phyloP scores from a whole-genome alignment of 2,888 invertebrate species.

The Platycnemis pennipes region DNA sequence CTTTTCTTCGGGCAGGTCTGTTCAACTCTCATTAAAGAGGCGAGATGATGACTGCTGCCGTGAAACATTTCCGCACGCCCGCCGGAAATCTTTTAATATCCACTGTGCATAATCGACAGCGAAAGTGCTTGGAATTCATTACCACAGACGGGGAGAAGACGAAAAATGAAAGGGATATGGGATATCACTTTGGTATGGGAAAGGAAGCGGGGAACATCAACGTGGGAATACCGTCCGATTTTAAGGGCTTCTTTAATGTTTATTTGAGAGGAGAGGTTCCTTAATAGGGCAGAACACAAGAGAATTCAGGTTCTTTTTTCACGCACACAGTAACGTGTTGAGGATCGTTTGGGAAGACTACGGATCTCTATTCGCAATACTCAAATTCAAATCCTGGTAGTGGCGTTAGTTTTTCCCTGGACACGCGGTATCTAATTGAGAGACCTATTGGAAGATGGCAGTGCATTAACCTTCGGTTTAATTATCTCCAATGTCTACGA shows the following conservation, averaged over 20 bases:
- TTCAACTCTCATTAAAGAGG: not conserved
- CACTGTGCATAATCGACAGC: not conserved
- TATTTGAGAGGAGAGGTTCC: not conserved
- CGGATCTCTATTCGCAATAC: no score
- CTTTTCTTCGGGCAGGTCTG: not conserved
- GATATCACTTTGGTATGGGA: not conserved
- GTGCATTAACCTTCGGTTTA: no score
- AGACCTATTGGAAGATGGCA: no score
- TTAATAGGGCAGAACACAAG: not conserved
- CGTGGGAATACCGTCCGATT: not conserved
- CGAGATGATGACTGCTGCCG: not conserved
- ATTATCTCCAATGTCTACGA: no score
- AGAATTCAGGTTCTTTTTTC: not conserved
- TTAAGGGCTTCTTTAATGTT: not conserved
- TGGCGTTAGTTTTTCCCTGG: no score
- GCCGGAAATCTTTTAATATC: not conserved
- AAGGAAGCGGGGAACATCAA: not conserved
- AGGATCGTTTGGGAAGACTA: not conserved
- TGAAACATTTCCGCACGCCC: not conserved
- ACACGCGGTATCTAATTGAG: no score
- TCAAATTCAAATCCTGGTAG: no score
- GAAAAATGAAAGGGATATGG: not conserved
- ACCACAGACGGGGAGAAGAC: not conserved
- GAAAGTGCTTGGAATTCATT: not conserved
- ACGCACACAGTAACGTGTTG: not conserved